Evolutionary conservation across 2,797 vertebrate species (phyloP).

Genomic region (Rallus crepitans): DNA sequence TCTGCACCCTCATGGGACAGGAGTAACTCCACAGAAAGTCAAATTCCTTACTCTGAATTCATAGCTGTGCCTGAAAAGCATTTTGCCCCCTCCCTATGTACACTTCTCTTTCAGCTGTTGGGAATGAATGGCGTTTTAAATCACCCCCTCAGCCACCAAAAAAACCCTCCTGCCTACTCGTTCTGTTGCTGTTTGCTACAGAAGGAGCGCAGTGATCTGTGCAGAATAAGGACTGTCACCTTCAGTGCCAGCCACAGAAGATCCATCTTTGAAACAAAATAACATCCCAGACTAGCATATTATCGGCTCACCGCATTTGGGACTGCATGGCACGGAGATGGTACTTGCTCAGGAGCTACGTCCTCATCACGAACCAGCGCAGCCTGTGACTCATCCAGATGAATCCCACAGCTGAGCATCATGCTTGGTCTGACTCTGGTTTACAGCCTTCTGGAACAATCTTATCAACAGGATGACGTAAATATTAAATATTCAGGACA

Average conservation of each 20-base stretch:
- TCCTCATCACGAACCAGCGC: background rate
- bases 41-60: background rate
- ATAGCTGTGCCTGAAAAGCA: background rate
- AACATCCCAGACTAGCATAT: background rate
- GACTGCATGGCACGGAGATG: fast-evolving
- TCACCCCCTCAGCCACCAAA: background rate
- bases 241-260: background rate
- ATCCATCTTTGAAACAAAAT: background rate
- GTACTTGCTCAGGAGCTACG: background rate
- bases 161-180: background rate
- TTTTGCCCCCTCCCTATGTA: background rate
- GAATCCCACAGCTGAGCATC: background rate
- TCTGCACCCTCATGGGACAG: background rate
- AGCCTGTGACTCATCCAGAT: background rate
- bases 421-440: background rate
- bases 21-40: background rate
- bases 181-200: background rate
- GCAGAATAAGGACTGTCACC: background rate
- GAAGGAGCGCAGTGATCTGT: background rate
- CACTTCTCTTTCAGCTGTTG: background rate
- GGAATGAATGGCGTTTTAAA: background rate
- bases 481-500: slow-evolving; percentile 57
- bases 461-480: slow-evolving; percentile 44
- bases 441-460: background rate
- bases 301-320: background rate